Evolutionary conservation across 2,888 invertebrate genomes (phyloP).

Genomic region (Agrochola lota): DNA sequence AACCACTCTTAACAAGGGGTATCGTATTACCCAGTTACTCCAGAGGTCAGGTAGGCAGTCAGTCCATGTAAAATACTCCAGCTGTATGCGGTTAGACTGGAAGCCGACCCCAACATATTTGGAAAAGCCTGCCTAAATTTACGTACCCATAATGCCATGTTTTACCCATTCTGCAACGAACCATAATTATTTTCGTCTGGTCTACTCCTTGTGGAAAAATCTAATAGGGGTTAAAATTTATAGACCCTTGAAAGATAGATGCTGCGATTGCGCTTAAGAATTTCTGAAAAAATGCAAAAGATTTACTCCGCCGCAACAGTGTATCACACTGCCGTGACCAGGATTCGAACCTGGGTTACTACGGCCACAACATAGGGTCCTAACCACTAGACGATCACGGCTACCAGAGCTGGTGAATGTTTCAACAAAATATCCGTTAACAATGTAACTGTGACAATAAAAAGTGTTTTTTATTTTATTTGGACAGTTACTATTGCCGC

Average conservation of each 20-base stretch:
- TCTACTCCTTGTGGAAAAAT: not conserved
- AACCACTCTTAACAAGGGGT: too few species aligned
- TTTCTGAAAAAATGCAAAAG: conserved; percentile 3
- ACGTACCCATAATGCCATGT: not conserved
- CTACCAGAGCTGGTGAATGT: conserved; percentile 8
- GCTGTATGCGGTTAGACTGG: too few species aligned
- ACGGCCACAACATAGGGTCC: conserved; percentile 92
- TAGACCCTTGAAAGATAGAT: not conserved
- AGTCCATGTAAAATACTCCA: too few species aligned
- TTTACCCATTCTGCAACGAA: not conserved
- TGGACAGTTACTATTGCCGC: conserved; percentile 12
- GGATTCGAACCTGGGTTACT: conserved; percentile 93
- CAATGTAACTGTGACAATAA: conserved; percentile 15
- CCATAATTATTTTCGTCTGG: not conserved
- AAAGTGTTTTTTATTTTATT: conserved; percentile 53
- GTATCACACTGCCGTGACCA: conserved; percentile 77
- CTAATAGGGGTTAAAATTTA: not conserved
- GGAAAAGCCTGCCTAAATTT: not conserved
- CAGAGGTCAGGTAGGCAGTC: too few species aligned
- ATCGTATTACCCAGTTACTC: too few species aligned
- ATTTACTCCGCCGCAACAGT: conserved; percentile 8
- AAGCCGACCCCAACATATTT: too few species aligned
- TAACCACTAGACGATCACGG: conserved; percentile 93
- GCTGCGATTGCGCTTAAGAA: not conserved
- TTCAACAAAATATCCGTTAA: not conserved